These are phyloP conservation scores for Himalopsyche tibetana DNA, from an alignment of 2,888 invertebrate genomes.

Conservation along the genomic window DNA sequence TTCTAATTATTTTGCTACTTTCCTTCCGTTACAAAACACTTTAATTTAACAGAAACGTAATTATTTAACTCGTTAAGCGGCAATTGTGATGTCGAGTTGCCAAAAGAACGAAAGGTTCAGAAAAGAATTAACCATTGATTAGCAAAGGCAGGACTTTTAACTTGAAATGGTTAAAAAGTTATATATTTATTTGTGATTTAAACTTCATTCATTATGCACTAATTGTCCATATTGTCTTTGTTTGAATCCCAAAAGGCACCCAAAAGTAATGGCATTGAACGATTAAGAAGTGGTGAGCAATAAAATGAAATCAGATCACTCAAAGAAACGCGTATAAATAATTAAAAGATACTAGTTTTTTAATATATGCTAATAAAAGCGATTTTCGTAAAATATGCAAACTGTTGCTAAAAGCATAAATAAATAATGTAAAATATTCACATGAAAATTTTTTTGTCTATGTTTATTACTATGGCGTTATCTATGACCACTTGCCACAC, in stretches of 20 bases:
- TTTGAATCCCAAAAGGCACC: not conserved
- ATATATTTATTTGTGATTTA: constrained; percentile 3
- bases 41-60: not conserved
- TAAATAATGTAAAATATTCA: no score
- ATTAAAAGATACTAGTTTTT: no score
- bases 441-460: no score
- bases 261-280: not conserved
- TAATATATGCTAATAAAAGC: no score
- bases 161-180: not conserved
- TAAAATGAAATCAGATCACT: no score
- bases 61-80: not conserved
- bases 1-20: no score
- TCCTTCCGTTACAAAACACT: not conserved
- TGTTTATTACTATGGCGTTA: no score
- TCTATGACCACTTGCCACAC: no score
- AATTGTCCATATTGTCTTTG: not conserved
- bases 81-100: not conserved
- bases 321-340: no score
- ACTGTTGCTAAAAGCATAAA: no score
- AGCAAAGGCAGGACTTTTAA: not conserved
- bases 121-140: not conserved
- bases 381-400: no score
- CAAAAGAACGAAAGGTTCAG: not conserved
- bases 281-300: not conserved
- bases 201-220: constrained; percentile 10